phyloP scores from a whole-genome alignment of 2,113 vertebrate species.

The Felis catus region DNA sequence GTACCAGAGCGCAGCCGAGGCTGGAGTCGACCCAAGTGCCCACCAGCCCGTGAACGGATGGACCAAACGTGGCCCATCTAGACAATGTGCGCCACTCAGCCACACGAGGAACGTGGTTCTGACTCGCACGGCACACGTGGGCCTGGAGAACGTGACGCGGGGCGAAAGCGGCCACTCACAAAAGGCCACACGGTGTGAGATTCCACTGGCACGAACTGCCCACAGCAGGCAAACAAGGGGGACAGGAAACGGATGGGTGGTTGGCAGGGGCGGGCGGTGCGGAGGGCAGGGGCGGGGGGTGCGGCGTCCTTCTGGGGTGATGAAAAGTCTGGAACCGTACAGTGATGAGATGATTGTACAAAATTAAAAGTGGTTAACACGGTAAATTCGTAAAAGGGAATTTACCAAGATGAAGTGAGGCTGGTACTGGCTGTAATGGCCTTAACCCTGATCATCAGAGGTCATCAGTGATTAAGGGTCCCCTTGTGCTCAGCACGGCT shows the following conservation, averaged over 20 bases:
- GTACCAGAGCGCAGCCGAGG: neutral
- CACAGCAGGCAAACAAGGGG: too few species aligned
- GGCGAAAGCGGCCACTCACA: neutral
- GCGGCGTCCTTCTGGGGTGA: neutral
- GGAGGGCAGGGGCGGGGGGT: rapidly evolving
- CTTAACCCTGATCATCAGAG: neutral
- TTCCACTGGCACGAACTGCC: neutral
- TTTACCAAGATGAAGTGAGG: neutral
- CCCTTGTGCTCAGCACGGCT: neutral
- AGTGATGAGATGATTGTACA: neutral
- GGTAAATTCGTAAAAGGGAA: too few species aligned
- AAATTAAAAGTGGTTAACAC: neutral
- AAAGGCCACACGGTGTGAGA: rapidly evolving
- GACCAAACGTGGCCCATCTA: rapidly evolving
- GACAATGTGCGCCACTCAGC: rapidly evolving
- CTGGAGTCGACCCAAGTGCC: rapidly evolving
- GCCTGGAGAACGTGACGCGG: rapidly evolving
- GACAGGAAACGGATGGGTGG: rapidly evolving
- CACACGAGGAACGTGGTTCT: rapidly evolving
- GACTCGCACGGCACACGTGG: rapidly evolving
- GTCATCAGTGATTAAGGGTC: neutral
- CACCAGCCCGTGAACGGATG: rapidly evolving
- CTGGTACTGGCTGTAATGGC: rapidly evolving
- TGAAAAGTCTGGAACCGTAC: neutral
- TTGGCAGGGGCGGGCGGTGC: neutral